Base-by-base conservation (phyloP, 2,888 invertebrate species). In the Heliconius charithonia region DNA sequence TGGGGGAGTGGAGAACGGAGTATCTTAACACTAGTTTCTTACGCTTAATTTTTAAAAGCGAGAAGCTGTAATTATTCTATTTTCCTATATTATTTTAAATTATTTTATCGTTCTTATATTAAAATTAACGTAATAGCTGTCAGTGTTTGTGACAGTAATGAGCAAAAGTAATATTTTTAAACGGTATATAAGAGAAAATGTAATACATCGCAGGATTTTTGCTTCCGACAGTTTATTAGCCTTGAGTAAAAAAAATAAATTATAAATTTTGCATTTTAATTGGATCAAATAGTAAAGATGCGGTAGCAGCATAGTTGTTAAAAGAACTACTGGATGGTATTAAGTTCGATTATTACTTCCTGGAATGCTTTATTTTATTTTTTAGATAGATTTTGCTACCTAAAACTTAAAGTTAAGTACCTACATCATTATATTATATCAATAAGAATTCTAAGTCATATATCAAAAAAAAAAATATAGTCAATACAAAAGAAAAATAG, bases 71-170 rank as follows among this genome's bases (percentile, higher is more conserved):
- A 59, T 59, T 16, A 45, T 45, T 45, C 0, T 45, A 16, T 12
- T 59, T n/a, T n/a, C 1, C 9, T 13, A n/a, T 32, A 56, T 56
- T 13, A n/a, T 56, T 32, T 13, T 9, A 19, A 22, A 19, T 32
- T 9, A 29, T 19, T 32, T 19, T 22, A n/a, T 25, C n/a, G 6
- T 41, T 25, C 9, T 45, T 27, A 69, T 45, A 41, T 45, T 45
- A 25, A 45, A 69, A 45, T 67, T 41, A 67, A 66, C 1, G 32
- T 32, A 66, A 45, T 27, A 69, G 25, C 69, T 27, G 45, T 69
- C 69, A 69, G 69, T 69, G 69, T 69, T 41, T 45, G 25, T 69
- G 69, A 69, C 41, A 45, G 69, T 69, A 69, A 69, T 69, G 69
- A 69, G 69, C 41, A 69, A 69, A 67, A 69, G 41, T 69, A 45